Conservation (phyloP, 1,140 invertebrate species). For the Ips nitidus region DNA sequence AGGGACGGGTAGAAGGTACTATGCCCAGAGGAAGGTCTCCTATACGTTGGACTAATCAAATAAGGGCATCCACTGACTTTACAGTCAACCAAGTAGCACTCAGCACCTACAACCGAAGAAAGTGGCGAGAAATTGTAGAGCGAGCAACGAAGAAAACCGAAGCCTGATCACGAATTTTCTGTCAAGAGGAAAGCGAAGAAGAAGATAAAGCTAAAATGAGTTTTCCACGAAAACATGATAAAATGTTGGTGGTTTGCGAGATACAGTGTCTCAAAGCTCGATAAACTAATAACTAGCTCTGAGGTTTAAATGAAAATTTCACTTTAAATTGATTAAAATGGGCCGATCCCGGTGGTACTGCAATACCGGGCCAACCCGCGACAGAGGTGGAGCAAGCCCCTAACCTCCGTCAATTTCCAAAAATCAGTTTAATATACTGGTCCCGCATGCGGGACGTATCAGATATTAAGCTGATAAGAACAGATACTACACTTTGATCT, state of each 20-base stretch:
- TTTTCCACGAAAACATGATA: no score
- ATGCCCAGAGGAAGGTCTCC: slow-evolving; percentile 9
- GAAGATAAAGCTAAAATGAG: no score
- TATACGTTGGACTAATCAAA: slow-evolving; percentile 13
- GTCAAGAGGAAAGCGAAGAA: no score
- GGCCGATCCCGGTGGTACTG: slow-evolving; percentile 58
- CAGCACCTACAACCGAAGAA: neutral
- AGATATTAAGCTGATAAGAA: slow-evolving; percentile 43
- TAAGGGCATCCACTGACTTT: no score
- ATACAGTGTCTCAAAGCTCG: no score
- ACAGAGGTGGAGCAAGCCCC: slow-evolving; percentile 54
- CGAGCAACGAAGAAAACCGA: no score
- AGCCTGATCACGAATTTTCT: no score
- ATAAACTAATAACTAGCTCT: no score
- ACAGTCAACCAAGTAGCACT: no score
- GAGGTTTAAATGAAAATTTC: no score
- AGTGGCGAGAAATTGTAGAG: neutral
- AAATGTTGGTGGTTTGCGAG: no score
- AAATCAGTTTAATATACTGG: slow-evolving; percentile 55
- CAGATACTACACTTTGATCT: slow-evolving; percentile 55
- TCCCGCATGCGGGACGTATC: slow-evolving; percentile 41
- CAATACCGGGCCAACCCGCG: slow-evolving; percentile 63
- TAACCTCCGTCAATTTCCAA: slow-evolving; percentile 57
- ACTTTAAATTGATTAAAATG: slow-evolving; percentile 29
- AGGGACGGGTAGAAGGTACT: slow-evolving; percentile 16